These are phyloP conservation scores for Scomber japonicus DNA, from an alignment of 2,113 vertebrate genomes.

Conservation along the genomic window DNA sequence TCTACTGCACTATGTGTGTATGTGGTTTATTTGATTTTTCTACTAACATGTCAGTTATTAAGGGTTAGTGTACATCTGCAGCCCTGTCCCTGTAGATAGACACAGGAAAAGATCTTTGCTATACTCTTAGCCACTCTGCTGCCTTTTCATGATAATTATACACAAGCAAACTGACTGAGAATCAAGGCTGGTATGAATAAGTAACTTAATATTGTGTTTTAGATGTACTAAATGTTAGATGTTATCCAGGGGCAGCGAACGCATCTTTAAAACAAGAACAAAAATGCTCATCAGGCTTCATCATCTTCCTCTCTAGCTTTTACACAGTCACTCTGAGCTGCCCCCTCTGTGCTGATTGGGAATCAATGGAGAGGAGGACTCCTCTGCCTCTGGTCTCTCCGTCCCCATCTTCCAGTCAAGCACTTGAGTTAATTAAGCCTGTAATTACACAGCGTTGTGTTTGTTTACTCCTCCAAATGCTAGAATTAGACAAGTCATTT, in stretches of 20 bases:
- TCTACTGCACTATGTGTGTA: no score
- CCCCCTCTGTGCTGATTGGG: conserved; percentile 12
- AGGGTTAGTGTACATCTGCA: no score
- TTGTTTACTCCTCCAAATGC: conserved; percentile 75
- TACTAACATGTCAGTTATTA: no score
- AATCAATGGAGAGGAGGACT: conserved; percentile 43
- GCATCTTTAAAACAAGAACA: background rate
- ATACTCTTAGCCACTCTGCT: background rate
- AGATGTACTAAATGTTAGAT: background rate
- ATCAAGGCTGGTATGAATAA: background rate
- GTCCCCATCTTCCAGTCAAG: conserved; percentile 55
- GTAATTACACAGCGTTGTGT: conserved; percentile 67
- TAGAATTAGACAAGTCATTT: conserved; percentile 65
- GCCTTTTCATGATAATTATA: background rate
- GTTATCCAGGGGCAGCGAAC: background rate
- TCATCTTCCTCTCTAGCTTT: background rate
- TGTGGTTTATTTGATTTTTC: no score
- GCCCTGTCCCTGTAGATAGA: no score
- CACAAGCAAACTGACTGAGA: background rate
- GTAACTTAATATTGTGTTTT: background rate
- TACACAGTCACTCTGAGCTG: background rate
- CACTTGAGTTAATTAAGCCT: conserved; percentile 74
- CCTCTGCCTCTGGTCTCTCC: conserved; percentile 35
- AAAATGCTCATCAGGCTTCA: background rate
- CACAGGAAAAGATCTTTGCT: no score